phyloP scores from a whole-genome alignment of 2,888 invertebrate genomes.

The Watsonalla cultraria region DNA sequence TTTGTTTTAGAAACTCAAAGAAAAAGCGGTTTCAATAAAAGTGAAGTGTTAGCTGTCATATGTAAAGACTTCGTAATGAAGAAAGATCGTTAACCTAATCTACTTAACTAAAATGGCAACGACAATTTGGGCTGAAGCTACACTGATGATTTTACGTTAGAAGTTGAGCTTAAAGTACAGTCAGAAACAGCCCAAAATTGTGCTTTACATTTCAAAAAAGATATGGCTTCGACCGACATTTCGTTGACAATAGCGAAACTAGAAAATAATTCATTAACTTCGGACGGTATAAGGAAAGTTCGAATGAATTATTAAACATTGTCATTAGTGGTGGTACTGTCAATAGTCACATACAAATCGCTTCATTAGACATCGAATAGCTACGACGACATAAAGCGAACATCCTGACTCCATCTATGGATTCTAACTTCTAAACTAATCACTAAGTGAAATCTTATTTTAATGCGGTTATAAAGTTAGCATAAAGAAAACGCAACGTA shows the following conservation, averaged over 20 bases:
- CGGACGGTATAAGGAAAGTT: neutral
- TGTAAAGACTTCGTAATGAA: neutral
- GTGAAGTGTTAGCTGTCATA: neutral
- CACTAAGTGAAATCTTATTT: conserved; percentile 26
- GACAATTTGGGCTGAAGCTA: conserved; percentile 5
- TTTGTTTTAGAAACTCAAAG: neutral
- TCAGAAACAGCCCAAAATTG: too few relatives aligned
- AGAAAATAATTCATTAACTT: neutral
- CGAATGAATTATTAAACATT: neutral
- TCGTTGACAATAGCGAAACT: too few relatives aligned
- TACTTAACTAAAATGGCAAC: conserved; percentile 57
- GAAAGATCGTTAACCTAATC: conserved; percentile 32
- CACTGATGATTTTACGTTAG: neutral
- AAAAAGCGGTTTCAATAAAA: neutral
- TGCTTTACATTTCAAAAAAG: too few relatives aligned
- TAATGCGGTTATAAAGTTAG: neutral
- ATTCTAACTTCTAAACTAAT: conserved; percentile 21
- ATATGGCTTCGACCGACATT: too few relatives aligned
- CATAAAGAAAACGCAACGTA: neutral
- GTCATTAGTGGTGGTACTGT: conserved; percentile 4
- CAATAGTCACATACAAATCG: conserved; percentile 33
- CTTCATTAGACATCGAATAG: conserved; percentile 35
- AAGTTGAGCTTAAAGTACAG: too few relatives aligned
- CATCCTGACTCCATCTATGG: conserved; percentile 25
- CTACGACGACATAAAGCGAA: conserved; percentile 26